A percentile compares a stretch with the other conserved stretches of the same genome.
These are phyloP conservation scores for Stegastes partitus DNA, from an alignment of 2,113 vertebrate species.

Conservation along the genomic window DNA sequence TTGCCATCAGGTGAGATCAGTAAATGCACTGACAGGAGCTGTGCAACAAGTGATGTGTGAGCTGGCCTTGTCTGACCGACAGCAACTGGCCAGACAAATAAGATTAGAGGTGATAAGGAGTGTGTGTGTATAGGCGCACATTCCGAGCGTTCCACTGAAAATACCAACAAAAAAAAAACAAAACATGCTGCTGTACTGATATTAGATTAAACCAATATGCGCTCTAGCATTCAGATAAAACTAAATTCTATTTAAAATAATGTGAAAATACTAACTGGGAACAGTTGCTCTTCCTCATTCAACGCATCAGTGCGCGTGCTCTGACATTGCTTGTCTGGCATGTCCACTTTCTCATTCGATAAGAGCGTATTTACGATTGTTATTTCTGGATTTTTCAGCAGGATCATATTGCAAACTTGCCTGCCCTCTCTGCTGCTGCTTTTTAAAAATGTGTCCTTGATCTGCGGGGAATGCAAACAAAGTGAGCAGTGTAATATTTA, in stretches of 20 bases:
- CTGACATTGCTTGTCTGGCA: conserved; percentile 2
- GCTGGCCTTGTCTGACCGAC: conserved; percentile 23
- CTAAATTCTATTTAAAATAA: neutral
- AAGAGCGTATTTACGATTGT: conserved; percentile 31
- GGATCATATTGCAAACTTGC: conserved; percentile 45
- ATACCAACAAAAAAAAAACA: conserved; percentile 23
- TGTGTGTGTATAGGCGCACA: conserved; percentile 7
- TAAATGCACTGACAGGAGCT: neutral
- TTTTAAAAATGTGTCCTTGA: conserved; percentile 73
- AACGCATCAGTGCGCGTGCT: conserved; percentile 7
- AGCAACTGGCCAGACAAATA: conserved; percentile 29
- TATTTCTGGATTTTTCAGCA: conserved; percentile 28
- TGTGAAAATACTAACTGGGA: neutral
- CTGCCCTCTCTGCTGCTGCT: conserved; percentile 19
- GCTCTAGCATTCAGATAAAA: neutral
- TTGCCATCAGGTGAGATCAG: conserved; percentile 10
- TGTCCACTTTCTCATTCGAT: conserved; percentile 2
- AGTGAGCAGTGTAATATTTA: conserved; percentile 68
- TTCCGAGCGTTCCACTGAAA: conserved; percentile 28
- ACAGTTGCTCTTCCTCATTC: neutral
- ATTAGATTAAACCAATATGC: conserved; percentile 5
- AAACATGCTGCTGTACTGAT: neutral
- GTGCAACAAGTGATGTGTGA: neutral
- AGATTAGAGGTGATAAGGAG: conserved; percentile 41
- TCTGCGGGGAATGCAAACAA: conserved; percentile 78